A percentile compares a stretch with the other conserved stretches of the same genome.
phyloP scores from a whole-genome alignment of 2,113 vertebrate genomes.

The Cnemophilus loriae region DNA sequence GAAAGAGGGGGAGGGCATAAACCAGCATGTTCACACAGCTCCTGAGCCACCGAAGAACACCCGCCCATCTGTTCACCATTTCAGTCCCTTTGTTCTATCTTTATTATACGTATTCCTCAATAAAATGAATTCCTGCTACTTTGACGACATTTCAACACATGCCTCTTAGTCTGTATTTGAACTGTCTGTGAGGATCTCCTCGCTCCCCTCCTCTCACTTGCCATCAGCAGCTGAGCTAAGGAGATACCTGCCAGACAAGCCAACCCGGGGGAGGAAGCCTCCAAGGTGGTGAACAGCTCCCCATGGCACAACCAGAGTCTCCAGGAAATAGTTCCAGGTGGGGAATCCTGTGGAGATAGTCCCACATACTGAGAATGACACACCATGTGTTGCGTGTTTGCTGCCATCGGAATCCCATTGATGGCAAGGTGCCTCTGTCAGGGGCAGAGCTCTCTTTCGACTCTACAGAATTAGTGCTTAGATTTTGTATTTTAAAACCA shows the following conservation, averaged over 20 bases:
- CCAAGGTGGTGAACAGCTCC: neutral
- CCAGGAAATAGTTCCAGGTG: neutral
- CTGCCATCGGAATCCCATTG: neutral
- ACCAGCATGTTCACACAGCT: conserved; percentile 57
- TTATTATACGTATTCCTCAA: conserved; percentile 43
- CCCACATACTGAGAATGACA: neutral
- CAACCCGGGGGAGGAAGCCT: neutral
- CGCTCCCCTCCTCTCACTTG: neutral
- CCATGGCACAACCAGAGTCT: neutral
- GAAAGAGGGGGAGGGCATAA: conserved; percentile 62
- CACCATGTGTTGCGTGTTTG: neutral
- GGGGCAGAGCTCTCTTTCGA: neutral
- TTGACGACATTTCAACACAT: conserved; percentile 32
- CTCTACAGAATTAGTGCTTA: neutral
- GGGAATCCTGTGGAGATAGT: neutral
- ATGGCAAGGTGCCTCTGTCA: neutral
- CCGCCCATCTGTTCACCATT: conserved; percentile 72
- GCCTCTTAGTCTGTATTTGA: conserved; percentile 19
- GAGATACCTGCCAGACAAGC: neutral
- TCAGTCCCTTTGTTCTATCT: conserved; percentile 69
- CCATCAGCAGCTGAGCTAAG: neutral
- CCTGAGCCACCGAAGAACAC: conserved; percentile 61
- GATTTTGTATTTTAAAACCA: neutral
- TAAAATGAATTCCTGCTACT: conserved; percentile 51
- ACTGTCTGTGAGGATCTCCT: conserved; percentile 40